A percentile compares a stretch with the other conserved stretches of the same genome.
phyloP scores from a whole-genome alignment of 2,888 invertebrate species.

The Pachymerium ferrugineum region DNA sequence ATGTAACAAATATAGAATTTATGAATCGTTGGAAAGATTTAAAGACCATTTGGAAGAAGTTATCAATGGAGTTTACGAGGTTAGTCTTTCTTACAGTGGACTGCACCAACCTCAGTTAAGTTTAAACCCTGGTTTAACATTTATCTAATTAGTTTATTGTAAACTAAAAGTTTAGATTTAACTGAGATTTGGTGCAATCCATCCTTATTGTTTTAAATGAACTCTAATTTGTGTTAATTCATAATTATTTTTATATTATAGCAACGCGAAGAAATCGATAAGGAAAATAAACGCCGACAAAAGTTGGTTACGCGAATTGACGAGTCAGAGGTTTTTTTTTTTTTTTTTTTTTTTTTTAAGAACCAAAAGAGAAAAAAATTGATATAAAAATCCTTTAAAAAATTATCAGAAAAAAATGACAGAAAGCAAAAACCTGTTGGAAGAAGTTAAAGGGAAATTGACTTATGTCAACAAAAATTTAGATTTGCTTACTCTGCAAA shows the following conservation, averaged over 20 bases:
- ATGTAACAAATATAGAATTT: constrained; percentile 53
- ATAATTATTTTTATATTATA: constrained; percentile 40
- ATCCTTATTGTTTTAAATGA: too few species aligned
- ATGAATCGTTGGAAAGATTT: constrained; percentile 55
- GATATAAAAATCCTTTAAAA: background rate
- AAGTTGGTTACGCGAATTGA: constrained; percentile 43
- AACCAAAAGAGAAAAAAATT: too few species aligned
- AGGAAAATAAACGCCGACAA: constrained; percentile 41
- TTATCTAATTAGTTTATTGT: too few species aligned
- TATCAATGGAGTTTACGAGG: constrained; percentile 58
- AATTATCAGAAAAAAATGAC: background rate
- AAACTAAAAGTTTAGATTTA: too few species aligned
- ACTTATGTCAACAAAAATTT: background rate
- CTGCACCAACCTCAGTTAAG: too few species aligned
- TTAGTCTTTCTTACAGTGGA: constrained; percentile 49
- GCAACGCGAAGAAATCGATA: constrained; percentile 38
- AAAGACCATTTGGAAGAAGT: constrained; percentile 51
- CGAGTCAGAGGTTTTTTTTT: constrained; percentile 45
- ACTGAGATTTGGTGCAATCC: too few species aligned
- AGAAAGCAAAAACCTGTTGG: background rate
- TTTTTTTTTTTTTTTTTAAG: too few species aligned
- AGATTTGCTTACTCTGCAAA: background rate
- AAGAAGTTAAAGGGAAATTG: background rate
- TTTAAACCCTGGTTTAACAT: too few species aligned
- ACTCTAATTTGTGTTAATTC: constrained; percentile 35